Evolutionary conservation across 2,888 invertebrate species (phyloP).

Genomic region (Eremobia ochroleuca): DNA sequence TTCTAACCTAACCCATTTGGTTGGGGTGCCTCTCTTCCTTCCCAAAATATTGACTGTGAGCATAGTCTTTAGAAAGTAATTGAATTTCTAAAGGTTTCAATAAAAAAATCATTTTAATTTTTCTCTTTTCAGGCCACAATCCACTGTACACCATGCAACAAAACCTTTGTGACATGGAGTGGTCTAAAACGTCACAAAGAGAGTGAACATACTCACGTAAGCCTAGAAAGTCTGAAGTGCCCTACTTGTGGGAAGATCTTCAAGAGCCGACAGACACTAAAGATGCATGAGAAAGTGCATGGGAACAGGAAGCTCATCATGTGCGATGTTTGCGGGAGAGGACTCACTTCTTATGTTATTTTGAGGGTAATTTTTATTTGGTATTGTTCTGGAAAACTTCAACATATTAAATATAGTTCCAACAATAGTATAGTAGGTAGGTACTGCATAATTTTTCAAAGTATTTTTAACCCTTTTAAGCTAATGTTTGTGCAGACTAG

Average conservation of each 20-base stretch:
- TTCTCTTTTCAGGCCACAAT: conserved; percentile 71
- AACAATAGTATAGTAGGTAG: background rate
- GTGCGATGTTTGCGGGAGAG: conserved; percentile 86
- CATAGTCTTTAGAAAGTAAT: background rate
- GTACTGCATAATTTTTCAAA: background rate
- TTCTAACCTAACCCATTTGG: background rate
- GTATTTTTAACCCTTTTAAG: too few species aligned
- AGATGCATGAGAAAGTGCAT: conserved; percentile 81
- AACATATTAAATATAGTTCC: too few species aligned
- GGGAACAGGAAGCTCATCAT: conserved; percentile 75
- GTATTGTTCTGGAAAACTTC: background rate
- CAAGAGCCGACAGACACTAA: conserved; percentile 80
- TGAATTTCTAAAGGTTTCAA: background rate
- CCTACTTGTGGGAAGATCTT: conserved; percentile 82
- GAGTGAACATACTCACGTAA: conserved; percentile 78
- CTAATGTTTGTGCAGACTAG: background rate
- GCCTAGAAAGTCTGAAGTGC: conserved; percentile 79
- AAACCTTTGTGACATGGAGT: conserved; percentile 83
- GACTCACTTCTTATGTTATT: conserved; percentile 76
- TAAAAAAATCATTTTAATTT: background rate
- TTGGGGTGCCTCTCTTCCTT: background rate
- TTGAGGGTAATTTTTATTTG: conserved; percentile 75
- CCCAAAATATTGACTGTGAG: background rate
- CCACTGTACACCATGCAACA: conserved; percentile 81
- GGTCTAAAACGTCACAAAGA: conserved; percentile 82